These are phyloP conservation scores for Staurois parvus DNA, from an alignment of 2,797 vertebrate genomes.

Conservation along the genomic window DNA sequence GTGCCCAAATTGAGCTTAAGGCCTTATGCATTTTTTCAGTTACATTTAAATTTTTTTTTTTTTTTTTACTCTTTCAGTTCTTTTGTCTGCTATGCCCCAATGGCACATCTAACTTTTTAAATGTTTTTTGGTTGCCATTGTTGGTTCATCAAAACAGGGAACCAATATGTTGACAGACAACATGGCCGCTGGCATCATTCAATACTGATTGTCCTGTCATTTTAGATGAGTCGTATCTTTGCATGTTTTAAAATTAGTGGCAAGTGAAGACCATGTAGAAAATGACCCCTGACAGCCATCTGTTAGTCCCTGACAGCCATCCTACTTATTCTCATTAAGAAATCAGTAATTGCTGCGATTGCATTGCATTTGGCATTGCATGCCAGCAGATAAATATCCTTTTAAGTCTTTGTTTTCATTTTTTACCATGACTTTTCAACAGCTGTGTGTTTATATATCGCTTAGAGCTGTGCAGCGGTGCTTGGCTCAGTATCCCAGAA, in stretches of 20 bases:
- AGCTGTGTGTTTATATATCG: constrained; percentile 35
- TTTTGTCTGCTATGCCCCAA: no score
- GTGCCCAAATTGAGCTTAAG: no score
- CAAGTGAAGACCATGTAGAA: not conserved
- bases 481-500: constrained; percentile 38
- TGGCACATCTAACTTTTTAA: not conserved
- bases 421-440: constrained; percentile 29
- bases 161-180: no score
- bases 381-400: constrained; percentile 21
- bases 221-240: no score
- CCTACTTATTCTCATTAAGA: constrained; percentile 2
- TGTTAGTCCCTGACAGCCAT: not conserved
- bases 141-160: no score
- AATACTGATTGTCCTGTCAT: no score
- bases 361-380: not conserved
- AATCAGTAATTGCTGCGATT: constrained; percentile 10
- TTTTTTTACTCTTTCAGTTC: no score
- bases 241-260: no score
- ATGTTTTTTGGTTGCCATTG: no score
- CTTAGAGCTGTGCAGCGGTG: constrained; percentile 12
- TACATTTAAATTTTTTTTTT: no score
- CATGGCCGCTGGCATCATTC: no score
- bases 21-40: no score
- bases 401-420: constrained; percentile 17
- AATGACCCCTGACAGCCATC: not conserved